Base-by-base conservation (phyloP, 2,113 vertebrate species). In the Datnioides undecimradiatus region DNA sequence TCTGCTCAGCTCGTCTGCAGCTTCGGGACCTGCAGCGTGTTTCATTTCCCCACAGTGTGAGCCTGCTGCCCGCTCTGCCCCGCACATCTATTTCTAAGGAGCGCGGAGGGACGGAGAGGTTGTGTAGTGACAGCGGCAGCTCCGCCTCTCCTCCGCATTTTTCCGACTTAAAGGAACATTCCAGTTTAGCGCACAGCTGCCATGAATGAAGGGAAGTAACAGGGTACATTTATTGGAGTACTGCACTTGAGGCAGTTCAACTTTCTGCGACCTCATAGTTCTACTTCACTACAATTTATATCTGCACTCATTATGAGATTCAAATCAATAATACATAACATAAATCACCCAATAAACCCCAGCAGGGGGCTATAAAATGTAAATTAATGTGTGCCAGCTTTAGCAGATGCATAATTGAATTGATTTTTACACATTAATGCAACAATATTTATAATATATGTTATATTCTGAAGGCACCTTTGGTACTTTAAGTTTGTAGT, bases 81-180 rank as follows among this genome's bases (percentile, higher is more conserved):
- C 77, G 86, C 77, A 40, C 55, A 65, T 87, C 86, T 83, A 59
- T 86, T 70, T 79, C 45, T 84, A n/a, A 83, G 76, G 71, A 69
- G 79, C 77, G n/a, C n/a, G 27, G 76, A 27, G 13, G 71, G 54
- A 55, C 76, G 17, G 40, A 57, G 86, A 84, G 85, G 0, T 2
- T 19, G 60, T 57, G 70, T n/a, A 43, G 76, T 86, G 91, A 90
- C 91, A 84, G 87, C 67, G 1, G 65, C 80, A 51, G 90, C 93
- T 90, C 92, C 93, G 90, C 94, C 93, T 84, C 87, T 63, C 34
- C 64, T 49, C 66, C 60, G 33, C 68, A 13, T 70, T 79, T 83
- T 46, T 31, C 58, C 21, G 59, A 79, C 82, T 93, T 94, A 94
- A 94, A 94, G 93, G 80, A 90, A 93, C 91, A 92, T 90, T 91